A percentile compares a stretch with the other conserved stretches of the same genome.
These are phyloP conservation scores for Drosophila pruinosa DNA, from an alignment of 1,140 invertebrate genomes.

Conservation along the genomic window DNA sequence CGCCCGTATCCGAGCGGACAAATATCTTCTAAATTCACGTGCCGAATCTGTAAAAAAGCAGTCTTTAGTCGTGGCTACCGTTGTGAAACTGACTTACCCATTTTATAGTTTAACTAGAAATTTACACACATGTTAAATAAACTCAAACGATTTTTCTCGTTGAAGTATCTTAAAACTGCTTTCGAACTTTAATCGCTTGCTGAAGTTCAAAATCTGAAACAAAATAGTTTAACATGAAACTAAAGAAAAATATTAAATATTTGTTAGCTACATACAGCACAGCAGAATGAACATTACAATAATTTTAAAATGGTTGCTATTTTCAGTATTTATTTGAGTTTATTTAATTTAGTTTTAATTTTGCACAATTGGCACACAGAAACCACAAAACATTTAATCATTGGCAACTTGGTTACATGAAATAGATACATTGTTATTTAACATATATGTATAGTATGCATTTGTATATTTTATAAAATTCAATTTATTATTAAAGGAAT, in stretches of 20 bases:
- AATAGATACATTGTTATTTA: constrained; percentile 14
- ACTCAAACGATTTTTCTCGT: not conserved
- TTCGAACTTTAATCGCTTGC: not conserved
- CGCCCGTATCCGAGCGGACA: constrained; percentile 10
- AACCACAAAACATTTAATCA: constrained; percentile 63
- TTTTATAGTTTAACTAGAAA: constrained; percentile 5
- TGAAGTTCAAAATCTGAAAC: not conserved
- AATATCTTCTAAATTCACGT: not conserved
- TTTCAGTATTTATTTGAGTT: not conserved
- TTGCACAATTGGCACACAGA: constrained; percentile 52
- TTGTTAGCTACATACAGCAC: too few relatives aligned
- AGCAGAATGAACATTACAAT: not conserved
- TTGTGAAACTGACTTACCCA: constrained; percentile 41
- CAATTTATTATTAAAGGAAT: constrained; percentile 3
- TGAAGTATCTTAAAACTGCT: not conserved
- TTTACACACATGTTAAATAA: constrained; percentile 6
- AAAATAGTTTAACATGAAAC: too few relatives aligned
- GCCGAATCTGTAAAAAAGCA: not conserved
- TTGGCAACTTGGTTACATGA: constrained; percentile 54
- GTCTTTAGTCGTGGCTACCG: too few relatives aligned
- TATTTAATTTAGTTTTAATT: constrained; percentile 46
- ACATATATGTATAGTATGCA: not conserved
- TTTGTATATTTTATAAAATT: constrained; percentile 13
- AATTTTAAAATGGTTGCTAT: not conserved
- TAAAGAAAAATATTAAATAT: too few relatives aligned